These are phyloP conservation scores for Siniperca obscura DNA, from an alignment of 2,797 vertebrate genomes.

Conservation along the genomic window DNA sequence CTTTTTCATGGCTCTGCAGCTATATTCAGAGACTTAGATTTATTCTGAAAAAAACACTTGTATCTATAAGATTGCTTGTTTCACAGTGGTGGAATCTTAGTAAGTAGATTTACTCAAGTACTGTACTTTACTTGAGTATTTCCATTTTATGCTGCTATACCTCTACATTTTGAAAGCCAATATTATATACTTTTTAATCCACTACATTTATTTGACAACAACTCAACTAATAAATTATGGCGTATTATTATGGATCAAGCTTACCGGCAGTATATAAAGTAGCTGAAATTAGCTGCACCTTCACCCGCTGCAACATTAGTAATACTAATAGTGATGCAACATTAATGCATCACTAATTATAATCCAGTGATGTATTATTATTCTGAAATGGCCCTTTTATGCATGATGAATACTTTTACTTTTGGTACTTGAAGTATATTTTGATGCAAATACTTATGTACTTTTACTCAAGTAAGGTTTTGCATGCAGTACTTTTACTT, in stretches of 20 bases:
- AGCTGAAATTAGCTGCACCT: background rate
- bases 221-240: background rate
- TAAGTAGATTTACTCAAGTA: too few species aligned
- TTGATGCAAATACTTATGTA: background rate
- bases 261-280: background rate
- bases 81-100: too few species aligned
- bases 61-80: background rate
- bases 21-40: background rate
- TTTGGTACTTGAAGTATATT: background rate
- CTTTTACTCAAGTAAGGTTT: too few species aligned
- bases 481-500: too few species aligned
- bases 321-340: background rate
- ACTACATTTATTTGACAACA: too few species aligned
- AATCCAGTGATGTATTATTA: background rate
- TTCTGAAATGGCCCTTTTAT: too few species aligned
- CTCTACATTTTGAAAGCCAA: too few species aligned
- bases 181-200: too few species aligned
- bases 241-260: background rate
- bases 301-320: background rate
- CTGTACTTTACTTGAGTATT: too few species aligned
- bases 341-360: background rate
- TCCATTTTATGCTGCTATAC: too few species aligned
- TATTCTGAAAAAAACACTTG: background rate
- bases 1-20: background rate
- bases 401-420: too few species aligned